phyloP scores from a whole-genome alignment of 2,888 invertebrate genomes.

The Eristalis arbustorum region DNA sequence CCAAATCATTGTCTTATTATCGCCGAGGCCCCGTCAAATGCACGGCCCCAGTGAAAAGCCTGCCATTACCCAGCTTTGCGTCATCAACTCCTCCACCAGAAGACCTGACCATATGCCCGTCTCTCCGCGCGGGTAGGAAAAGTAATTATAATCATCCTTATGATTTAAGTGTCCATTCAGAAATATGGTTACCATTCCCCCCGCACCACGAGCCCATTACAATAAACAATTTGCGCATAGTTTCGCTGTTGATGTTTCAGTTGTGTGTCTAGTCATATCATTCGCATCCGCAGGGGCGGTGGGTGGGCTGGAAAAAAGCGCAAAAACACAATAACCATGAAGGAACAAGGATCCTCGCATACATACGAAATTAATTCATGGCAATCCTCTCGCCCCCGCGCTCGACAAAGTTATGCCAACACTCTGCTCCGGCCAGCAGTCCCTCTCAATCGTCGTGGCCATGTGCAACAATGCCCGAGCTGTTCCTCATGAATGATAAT shows the following conservation, averaged over 20 bases:
- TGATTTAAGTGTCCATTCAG: constrained; percentile 54
- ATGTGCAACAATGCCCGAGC: constrained; percentile 56
- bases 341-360: neutral
- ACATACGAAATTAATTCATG: constrained; percentile 36
- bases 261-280: constrained; percentile 34
- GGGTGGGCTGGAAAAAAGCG: neutral
- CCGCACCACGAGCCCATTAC: constrained; percentile 14
- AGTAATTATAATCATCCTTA: constrained; percentile 69
- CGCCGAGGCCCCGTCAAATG: neutral
- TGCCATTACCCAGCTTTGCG: neutral
- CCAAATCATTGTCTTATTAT: neutral
- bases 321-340: neutral
- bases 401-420: constrained; percentile 22
- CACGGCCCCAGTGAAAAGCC: neutral
- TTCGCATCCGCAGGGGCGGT: neutral
- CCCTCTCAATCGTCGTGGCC: neutral
- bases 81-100: constrained; percentile 9
- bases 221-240: constrained; percentile 62
- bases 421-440: neutral
- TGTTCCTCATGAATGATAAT: constrained; percentile 63
- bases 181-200: neutral
- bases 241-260: constrained; percentile 55
- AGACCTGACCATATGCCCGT: neutral
- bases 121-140: constrained; percentile 41
- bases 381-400: neutral